Base-by-base conservation (phyloP, 2,797 vertebrate genomes). In the Diceros bicornis region DNA sequence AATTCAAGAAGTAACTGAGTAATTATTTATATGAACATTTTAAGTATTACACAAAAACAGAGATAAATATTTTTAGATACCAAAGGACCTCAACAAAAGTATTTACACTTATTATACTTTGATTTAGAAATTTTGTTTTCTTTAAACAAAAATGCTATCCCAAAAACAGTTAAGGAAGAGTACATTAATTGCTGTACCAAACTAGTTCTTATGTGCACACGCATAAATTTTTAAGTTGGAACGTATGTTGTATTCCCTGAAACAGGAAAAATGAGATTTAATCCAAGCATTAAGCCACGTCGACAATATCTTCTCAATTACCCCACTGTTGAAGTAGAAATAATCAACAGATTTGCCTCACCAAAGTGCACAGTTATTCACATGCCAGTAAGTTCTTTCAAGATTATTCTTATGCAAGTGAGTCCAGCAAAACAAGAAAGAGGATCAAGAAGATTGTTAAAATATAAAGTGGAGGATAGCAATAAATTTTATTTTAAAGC, bases 401-500 rank as follows among this genome's bases (percentile, higher is more conserved):
- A 74, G 37, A 27, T 94, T 72, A 81, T 92, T 68, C 29, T 85
- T 66, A 55, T 34, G 27, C 68, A 75, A 86, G 6, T 55, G n/a
- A 86, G 16, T 81, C 32, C 4, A 74, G 50, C 41, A 91, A 87
- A 84, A 79, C 59, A 88, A 77, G 72, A 75, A 91, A 77, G 41
- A 50, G 20, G 47, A 84, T 72, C 44, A 79, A 91, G 25, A 83
- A 69, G 17, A 55, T 0, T 91, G 29, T 47, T 89, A 94, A 92
- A 93, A 88, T 75, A 71, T 69, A 37, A 89, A 68, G 3, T 93
- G 37, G 59, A 34, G 29, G 47, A 55, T 2, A 91, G 69, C 20
- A 81, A 79, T 55, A 88, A 68, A 78, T 44, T 41, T 83, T 14
- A 66, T 74, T 72, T 93, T 78, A 77, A 95, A 74, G 47, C n/a